Percentiles rank a stretch among this genome's conserved stretches.
These are phyloP conservation scores for Myotis brandtii DNA, from an alignment of 2,113 vertebrate species.

Conservation along the genomic window DNA sequence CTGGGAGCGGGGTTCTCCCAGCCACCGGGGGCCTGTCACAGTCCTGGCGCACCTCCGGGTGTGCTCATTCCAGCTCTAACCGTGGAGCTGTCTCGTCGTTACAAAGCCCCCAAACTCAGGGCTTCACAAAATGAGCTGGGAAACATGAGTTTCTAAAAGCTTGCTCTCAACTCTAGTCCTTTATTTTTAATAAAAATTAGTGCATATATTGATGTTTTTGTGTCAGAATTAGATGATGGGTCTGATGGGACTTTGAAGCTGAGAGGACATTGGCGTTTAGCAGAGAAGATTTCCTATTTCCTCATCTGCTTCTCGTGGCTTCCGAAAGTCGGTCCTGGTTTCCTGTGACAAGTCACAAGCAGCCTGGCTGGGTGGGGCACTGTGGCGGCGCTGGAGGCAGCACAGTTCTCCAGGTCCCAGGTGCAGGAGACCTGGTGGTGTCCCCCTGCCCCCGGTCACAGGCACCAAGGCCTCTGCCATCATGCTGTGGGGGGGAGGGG, in stretches of 20 bases:
- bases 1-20: neutral
- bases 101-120: neutral
- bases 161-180: neutral
- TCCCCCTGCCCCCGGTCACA: neutral
- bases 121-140: neutral
- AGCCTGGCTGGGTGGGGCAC: neutral
- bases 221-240: neutral
- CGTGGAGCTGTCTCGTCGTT: rapidly evolving
- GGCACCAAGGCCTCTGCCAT: neutral
- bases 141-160: neutral
- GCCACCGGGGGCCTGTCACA: neutral
- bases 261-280: neutral
- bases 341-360: neutral
- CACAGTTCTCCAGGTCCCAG: neutral
- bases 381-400: neutral
- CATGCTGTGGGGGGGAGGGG: neutral
- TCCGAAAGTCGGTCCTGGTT: neutral
- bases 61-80: neutral
- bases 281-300: neutral
- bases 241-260: neutral
- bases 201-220: neutral
- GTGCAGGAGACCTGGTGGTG: neutral
- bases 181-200: neutral
- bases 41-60: neutral
- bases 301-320: neutral